These are phyloP conservation scores for Macrotis lagotis DNA, from an alignment of 2,113 vertebrate genomes.

Conservation along the genomic window DNA sequence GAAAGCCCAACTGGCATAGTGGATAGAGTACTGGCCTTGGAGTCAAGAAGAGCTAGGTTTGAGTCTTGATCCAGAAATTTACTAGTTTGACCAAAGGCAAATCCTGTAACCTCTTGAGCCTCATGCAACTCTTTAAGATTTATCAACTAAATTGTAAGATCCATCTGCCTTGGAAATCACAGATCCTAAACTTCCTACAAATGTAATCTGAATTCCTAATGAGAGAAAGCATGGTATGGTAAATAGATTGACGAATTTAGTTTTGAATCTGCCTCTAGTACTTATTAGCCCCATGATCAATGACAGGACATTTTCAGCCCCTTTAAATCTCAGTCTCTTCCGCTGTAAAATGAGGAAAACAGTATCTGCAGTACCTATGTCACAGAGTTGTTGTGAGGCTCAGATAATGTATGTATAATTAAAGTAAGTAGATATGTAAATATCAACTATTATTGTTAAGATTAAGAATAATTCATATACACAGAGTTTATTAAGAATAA, in stretches of 20 bases:
- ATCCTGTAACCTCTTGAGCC: background rate
- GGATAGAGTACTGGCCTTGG: background rate
- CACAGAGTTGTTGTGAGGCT: background rate
- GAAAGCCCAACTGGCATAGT: background rate
- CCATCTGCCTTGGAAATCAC: background rate
- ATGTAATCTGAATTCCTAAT: background rate
- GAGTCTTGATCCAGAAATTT: background rate
- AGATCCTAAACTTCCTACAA: background rate
- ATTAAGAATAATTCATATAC: background rate
- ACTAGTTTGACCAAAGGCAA: background rate
- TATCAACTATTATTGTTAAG: background rate
- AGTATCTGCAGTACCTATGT: background rate
- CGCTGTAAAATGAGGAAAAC: background rate
- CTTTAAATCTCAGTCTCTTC: background rate
- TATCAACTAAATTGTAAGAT: background rate
- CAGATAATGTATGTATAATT: background rate
- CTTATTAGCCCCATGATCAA: background rate
- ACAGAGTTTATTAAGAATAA: background rate
- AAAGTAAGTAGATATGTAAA: background rate
- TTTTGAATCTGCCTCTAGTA: background rate
- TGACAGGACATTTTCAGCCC: background rate
- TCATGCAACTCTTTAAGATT: background rate
- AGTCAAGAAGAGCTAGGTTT: background rate
- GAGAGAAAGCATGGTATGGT: background rate
- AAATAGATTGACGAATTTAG: background rate